phyloP scores from a whole-genome alignment of 1,140 invertebrate genomes.

The Trinorchestia longiramus region DNA sequence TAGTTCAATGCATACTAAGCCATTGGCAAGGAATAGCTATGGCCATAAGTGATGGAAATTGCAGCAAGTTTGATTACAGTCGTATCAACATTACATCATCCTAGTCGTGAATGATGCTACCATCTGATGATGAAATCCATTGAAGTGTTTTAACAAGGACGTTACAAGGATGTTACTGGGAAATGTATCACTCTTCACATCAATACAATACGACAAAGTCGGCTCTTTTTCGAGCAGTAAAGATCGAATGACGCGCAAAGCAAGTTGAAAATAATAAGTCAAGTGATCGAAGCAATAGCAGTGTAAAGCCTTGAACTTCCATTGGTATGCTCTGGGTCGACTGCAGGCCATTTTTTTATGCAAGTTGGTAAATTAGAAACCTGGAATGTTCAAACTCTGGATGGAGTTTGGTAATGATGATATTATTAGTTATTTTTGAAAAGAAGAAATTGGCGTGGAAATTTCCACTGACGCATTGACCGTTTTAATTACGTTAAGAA shows the following conservation, averaged over 20 bases:
- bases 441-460: background rate
- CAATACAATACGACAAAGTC: background rate
- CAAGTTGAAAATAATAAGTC: background rate
- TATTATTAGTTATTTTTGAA: background rate
- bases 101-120: background rate
- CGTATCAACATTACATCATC: background rate
- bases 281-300: background rate
- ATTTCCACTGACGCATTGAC: background rate
- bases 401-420: background rate
- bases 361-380: background rate
- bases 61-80: background rate
- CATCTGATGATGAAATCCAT: background rate
- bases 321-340: background rate
- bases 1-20: slow-evolving; percentile 35
- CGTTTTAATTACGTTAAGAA: slow-evolving; percentile 30
- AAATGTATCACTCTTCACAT: background rate
- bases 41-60: background rate
- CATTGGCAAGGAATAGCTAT: background rate
- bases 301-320: background rate
- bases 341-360: background rate
- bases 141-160: background rate
- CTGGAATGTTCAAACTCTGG: background rate
- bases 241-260: background rate
- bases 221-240: background rate
- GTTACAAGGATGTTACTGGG: background rate